These are phyloP conservation scores for Chlorodrepanis virens DNA, from an alignment of 2,113 vertebrate species.

Conservation along the genomic window DNA sequence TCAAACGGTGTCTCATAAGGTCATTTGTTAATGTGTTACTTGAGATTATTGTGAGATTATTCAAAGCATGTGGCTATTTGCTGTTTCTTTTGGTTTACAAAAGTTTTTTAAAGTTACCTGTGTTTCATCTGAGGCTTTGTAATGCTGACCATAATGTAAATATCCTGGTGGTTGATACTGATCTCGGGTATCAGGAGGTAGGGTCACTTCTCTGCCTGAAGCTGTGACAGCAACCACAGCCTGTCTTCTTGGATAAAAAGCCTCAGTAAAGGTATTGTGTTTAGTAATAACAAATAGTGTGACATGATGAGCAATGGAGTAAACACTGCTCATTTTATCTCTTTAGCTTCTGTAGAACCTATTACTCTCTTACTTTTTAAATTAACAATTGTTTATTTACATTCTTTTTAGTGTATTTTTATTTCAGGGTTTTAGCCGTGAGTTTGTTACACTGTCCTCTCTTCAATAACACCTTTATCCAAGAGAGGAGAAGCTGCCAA, in stretches of 20 bases:
- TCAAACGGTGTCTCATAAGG: neutral
- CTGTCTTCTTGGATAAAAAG: neutral
- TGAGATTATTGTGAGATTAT: neutral
- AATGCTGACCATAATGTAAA: neutral
- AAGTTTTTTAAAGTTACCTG: rapidly evolving
- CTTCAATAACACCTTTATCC: neutral
- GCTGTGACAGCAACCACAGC: neutral
- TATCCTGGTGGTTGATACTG: neutral
- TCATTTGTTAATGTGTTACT: constrained; percentile 31
- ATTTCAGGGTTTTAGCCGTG: neutral
- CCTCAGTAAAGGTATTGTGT: neutral
- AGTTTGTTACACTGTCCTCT: neutral
- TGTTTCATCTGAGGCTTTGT: neutral
- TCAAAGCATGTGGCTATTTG: neutral
- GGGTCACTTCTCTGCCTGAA: neutral
- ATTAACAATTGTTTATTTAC: neutral
- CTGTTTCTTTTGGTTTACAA: neutral
- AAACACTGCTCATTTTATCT: neutral
- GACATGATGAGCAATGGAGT: neutral
- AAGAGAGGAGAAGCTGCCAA: neutral
- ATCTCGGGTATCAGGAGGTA: neutral
- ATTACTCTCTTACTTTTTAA: neutral
- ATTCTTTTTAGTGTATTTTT: neutral
- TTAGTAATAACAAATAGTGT: neutral
- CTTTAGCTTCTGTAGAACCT: neutral